Percentiles rank a stretch among this genome's conserved stretches.
phyloP scores from a whole-genome alignment of 2,797 vertebrate genomes.

The Chaetodon trifasciatus region DNA sequence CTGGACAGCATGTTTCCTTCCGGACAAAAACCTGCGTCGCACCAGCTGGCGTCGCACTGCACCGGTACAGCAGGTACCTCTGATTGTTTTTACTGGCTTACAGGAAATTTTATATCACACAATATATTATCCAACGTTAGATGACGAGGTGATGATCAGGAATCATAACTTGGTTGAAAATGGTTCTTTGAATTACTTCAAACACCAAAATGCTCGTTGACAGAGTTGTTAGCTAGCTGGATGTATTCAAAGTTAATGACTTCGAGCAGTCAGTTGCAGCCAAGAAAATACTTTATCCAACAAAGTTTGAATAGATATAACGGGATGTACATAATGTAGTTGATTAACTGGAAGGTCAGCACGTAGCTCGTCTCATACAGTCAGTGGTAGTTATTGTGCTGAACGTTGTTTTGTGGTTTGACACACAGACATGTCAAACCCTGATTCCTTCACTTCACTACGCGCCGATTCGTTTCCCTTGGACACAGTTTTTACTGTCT shows the following conservation, averaged over 20 bases:
- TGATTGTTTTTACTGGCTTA: not conserved
- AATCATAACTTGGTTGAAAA: not conserved
- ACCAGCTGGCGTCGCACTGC: not conserved
- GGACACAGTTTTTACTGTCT: not conserved
- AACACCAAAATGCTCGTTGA: not conserved
- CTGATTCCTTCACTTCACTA: not conserved
- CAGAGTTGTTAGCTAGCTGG: not conserved
- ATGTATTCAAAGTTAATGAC: not conserved
- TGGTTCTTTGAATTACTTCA: not conserved
- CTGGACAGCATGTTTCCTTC: constrained; percentile 12
- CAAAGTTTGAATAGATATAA: not conserved
- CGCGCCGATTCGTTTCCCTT: too few relatives aligned
- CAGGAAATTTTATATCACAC: not conserved
- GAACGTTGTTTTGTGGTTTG: not conserved
- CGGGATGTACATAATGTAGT: not conserved
- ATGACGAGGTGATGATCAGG: too few relatives aligned
- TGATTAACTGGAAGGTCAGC: not conserved
- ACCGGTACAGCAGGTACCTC: not conserved
- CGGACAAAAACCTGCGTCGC: constrained; percentile 28
- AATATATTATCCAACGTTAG: too few relatives aligned
- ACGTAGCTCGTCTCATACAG: too few relatives aligned
- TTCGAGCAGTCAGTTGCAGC: not conserved
- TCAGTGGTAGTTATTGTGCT: not conserved
- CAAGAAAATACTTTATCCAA: not conserved
- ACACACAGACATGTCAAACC: not conserved